These are phyloP conservation scores for Rhagonycha fulva DNA, from an alignment of 2,888 invertebrate genomes.

Conservation along the genomic window DNA sequence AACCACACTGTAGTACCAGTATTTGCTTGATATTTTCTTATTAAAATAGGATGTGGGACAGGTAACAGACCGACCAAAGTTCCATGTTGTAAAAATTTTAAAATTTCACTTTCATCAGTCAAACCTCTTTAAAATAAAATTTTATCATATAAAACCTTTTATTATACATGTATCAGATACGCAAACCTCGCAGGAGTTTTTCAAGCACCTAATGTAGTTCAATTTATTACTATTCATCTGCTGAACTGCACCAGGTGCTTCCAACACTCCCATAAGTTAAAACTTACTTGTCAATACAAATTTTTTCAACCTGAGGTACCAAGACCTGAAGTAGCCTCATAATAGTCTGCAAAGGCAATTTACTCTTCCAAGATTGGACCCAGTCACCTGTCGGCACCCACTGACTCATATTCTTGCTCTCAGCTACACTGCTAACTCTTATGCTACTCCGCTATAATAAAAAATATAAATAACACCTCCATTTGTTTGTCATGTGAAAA, in stretches of 20 bases:
- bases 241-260: too few species aligned
- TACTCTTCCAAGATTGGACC: slow-evolving; percentile 96
- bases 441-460: slow-evolving; percentile 65
- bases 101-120: slow-evolving; percentile 98
- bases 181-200: too few species aligned
- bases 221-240: too few species aligned
- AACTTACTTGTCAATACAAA: slow-evolving; percentile 94
- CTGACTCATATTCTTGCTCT: slow-evolving; percentile 47
- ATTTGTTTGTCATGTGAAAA: background rate
- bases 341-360: slow-evolving; percentile 97
- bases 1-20: slow-evolving; percentile 99
- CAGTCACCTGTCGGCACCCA: slow-evolving; percentile 97
- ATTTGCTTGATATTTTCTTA: slow-evolving; percentile 98
- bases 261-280: too few species aligned
- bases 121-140: slow-evolving; percentile 72
- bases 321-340: slow-evolving; percentile 97
- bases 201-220: too few species aligned
- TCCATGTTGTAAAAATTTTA: slow-evolving; percentile 98
- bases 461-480: background rate
- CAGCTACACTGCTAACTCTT: slow-evolving; percentile 58
- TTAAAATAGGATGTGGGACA: slow-evolving; percentile 98
- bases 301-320: slow-evolving; percentile 99
- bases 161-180: too few species aligned
- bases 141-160: background rate
- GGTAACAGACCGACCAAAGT: slow-evolving; percentile 96